Evolutionary conservation across 2,888 invertebrate genomes (phyloP).

Genomic region (Fabriciana adippe): DNA sequence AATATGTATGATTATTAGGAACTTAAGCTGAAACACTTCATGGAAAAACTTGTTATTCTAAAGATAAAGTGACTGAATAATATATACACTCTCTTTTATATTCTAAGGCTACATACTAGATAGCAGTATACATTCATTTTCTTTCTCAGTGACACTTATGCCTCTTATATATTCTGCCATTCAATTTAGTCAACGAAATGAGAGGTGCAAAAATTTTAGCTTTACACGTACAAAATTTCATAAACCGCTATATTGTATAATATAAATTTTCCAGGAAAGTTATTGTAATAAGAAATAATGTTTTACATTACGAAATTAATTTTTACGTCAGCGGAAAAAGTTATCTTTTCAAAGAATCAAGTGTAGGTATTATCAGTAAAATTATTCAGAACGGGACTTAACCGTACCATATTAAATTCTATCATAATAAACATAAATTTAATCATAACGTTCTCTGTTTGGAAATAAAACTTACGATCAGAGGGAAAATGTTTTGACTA

Average conservation of each 20-base stretch:
- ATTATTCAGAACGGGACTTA: too few species aligned
- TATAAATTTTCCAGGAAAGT: slow-evolving; percentile 17
- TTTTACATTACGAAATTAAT: slow-evolving; percentile 6
- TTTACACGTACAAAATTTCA: slow-evolving; percentile 19
- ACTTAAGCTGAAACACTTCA: too few species aligned
- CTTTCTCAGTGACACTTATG: slow-evolving; percentile 28
- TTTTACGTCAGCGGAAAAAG: neutral
- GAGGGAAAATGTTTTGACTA: too few species aligned
- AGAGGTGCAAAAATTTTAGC: slow-evolving; percentile 34
- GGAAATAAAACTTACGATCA: too few species aligned
- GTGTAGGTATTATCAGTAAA: too few species aligned
- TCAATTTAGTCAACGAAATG: slow-evolving; percentile 40
- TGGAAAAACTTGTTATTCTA: too few species aligned
- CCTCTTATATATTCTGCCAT: slow-evolving; percentile 37
- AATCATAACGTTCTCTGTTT: too few species aligned
- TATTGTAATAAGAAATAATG: slow-evolving; percentile 12
- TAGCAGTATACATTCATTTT: slow-evolving; percentile 6
- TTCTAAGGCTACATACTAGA: slow-evolving; percentile 9
- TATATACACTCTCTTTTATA: slow-evolving; percentile 1
- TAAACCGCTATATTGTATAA: slow-evolving; percentile 25
- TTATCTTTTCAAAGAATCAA: neutral
- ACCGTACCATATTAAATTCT: too few species aligned
- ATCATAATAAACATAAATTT: too few species aligned
- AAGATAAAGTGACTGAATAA: neutral
- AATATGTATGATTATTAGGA: too few species aligned